phyloP scores from a whole-genome alignment of 1,140 invertebrate species.

The Leptoteleia sp. region DNA sequence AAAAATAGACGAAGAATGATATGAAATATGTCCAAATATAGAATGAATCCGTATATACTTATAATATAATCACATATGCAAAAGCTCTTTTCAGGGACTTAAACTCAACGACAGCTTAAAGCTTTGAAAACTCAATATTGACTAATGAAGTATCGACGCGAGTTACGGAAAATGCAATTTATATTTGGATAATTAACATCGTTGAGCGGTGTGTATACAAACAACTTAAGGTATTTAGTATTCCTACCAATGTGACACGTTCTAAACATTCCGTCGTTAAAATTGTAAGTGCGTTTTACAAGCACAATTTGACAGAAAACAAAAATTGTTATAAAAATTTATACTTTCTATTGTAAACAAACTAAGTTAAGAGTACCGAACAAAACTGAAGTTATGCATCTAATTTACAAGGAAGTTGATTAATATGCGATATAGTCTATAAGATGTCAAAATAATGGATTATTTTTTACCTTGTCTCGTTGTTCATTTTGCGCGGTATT shows the following conservation, averaged over 20 bases:
- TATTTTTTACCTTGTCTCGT: constrained; percentile 23
- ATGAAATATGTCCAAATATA: constrained; percentile 51
- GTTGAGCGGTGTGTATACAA: constrained; percentile 34
- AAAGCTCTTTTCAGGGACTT: constrained; percentile 60
- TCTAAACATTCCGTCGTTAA: constrained; percentile 23
- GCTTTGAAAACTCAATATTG: constrained; percentile 53
- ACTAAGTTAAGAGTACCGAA: no score
- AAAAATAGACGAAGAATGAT: constrained; percentile 45
- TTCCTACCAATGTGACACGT: constrained; percentile 17
- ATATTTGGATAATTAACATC: constrained; percentile 50
- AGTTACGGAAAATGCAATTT: constrained; percentile 43
- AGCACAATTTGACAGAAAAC: background rate
- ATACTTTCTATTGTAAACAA: no score
- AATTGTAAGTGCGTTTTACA: constrained; percentile 1
- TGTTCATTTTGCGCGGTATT: constrained; percentile 40
- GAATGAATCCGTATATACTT: constrained; percentile 50
- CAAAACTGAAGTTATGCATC: no score
- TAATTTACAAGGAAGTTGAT: constrained; percentile 23
- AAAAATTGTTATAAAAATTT: no score
- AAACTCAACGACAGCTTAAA: constrained; percentile 43
- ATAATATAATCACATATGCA: constrained; percentile 60
- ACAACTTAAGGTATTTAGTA: constrained; percentile 34
- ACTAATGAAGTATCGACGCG: constrained; percentile 52
- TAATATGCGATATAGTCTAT: constrained; percentile 23
- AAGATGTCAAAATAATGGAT: constrained; percentile 27